Evolutionary conservation across 53 echinoderm and acorn worm genomes (phyloP).

Genomic region (Patiria pectinifera): DNA sequence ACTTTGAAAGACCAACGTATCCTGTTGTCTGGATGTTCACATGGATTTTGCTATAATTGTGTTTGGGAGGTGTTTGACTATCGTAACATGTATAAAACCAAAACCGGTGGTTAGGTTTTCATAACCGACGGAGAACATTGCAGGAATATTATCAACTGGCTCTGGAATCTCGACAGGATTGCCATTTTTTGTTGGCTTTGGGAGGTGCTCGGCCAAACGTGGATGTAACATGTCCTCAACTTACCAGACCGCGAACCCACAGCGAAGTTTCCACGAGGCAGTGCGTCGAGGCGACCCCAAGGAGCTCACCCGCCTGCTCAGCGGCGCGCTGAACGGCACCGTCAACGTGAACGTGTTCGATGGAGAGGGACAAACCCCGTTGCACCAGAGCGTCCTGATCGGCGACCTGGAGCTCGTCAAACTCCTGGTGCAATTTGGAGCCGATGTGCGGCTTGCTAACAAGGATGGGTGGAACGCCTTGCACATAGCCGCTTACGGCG

Average conservation of each 20-base stretch:
- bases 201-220: background rate
- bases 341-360: slow-evolving; percentile 89
- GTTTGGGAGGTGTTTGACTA: background rate
- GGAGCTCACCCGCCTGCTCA: slow-evolving; percentile 74
- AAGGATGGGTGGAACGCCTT: slow-evolving; percentile 90
- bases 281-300: slow-evolving; percentile 77
- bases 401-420: slow-evolving; percentile 89
- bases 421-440: slow-evolving; percentile 83
- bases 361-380: slow-evolving; percentile 83
- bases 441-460: slow-evolving; percentile 83
- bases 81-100: no score
- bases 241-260: slow-evolving; percentile 54
- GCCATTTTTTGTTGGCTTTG: background rate
- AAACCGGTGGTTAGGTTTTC: no score
- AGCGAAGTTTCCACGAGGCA: slow-evolving; percentile 85
- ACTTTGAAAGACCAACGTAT: background rate
- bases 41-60: background rate
- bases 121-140: background rate
- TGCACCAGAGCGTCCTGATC: slow-evolving; percentile 80
- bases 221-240: slow-evolving; percentile 58
- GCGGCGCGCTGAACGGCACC: slow-evolving; percentile 58
- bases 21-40: background rate
- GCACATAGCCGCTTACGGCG: slow-evolving; percentile 86
- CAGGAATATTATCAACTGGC: background rate
- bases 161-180: no score